phyloP scores from a whole-genome alignment of 2,888 invertebrate genomes.

The Cosmia pyralina region DNA sequence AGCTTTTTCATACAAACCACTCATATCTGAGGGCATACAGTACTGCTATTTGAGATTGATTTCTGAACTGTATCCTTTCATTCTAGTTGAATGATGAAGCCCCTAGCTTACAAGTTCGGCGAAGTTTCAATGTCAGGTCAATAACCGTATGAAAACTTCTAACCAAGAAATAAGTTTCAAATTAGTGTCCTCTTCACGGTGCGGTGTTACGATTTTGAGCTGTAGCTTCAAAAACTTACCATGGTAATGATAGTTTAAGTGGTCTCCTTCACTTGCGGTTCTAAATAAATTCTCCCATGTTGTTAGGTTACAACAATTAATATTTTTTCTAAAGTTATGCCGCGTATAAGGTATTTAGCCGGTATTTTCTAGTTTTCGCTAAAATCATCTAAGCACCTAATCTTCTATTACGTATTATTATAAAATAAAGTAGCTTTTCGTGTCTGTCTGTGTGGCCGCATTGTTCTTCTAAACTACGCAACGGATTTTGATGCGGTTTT shows the following conservation, averaged over 20 bases:
- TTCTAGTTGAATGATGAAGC: not conserved
- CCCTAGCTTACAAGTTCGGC: not conserved
- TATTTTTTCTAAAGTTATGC: not conserved
- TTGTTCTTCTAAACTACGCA: no score
- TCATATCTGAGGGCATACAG: not conserved
- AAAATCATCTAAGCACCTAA: not conserved
- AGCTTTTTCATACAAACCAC: not conserved
- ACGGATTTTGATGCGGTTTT: no score
- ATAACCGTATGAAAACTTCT: not conserved
- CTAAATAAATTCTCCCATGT: not conserved
- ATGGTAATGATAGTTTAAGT: slow-evolving; percentile 1
- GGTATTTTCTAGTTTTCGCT: not conserved
- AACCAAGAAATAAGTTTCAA: slow-evolving; percentile 14
- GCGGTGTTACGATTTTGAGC: not conserved
- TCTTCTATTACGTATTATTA: no score
- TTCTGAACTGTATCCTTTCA: not conserved
- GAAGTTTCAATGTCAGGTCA: slow-evolving; percentile 8
- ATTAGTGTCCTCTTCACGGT: not conserved
- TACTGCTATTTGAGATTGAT: not conserved
- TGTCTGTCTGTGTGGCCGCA: no score
- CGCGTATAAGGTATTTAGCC: not conserved
- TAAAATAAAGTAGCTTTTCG: no score
- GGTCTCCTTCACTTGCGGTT: not conserved
- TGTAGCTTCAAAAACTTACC: not conserved
- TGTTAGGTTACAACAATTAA: no score